Conservation (phyloP, 2,888 invertebrate species). For the Hirudinaria manillensis region DNA sequence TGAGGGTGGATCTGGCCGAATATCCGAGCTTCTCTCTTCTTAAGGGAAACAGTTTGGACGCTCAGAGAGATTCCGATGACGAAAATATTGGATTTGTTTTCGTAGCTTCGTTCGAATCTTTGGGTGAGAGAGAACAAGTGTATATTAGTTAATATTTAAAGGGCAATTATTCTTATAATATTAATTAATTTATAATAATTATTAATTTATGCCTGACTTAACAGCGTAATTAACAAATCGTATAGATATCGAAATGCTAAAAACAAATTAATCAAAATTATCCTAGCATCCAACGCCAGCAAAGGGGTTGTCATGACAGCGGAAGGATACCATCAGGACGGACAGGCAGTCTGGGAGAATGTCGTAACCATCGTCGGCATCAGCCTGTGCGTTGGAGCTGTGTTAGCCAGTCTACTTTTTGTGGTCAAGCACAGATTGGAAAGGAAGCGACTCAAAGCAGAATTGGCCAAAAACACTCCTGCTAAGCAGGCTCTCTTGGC, state of each 20-base stretch:
- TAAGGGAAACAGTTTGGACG: slow-evolving; percentile 10
- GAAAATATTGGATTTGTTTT: slow-evolving; percentile 47
- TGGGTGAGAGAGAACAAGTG: neutral
- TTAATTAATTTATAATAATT: too few species aligned
- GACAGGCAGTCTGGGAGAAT: slow-evolving; percentile 43
- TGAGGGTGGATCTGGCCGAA: slow-evolving; percentile 44
- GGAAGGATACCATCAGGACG: slow-evolving; percentile 4
- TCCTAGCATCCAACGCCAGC: neutral
- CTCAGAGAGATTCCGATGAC: slow-evolving; percentile 21
- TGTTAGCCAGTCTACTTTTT: slow-evolving; percentile 44
- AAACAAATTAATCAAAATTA: neutral
- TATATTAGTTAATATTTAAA: neutral
- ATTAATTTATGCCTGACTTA: too few species aligned
- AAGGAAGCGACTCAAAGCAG: slow-evolving; percentile 39
- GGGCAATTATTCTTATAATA: neutral
- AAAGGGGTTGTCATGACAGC: neutral
- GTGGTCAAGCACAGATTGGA: slow-evolving; percentile 45
- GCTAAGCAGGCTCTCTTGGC: slow-evolving; percentile 37
- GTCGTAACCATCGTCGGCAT: slow-evolving; percentile 49
- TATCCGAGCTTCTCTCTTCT: slow-evolving; percentile 6
- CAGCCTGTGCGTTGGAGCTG: slow-evolving; percentile 45
- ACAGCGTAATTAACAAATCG: too few species aligned
- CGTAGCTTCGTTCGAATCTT: slow-evolving; percentile 10
- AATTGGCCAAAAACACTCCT: slow-evolving; percentile 30
- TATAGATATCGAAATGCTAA: neutral